These are phyloP conservation scores for Opisthograptis luteolata DNA, from an alignment of 2,888 invertebrate species.

Conservation along the genomic window DNA sequence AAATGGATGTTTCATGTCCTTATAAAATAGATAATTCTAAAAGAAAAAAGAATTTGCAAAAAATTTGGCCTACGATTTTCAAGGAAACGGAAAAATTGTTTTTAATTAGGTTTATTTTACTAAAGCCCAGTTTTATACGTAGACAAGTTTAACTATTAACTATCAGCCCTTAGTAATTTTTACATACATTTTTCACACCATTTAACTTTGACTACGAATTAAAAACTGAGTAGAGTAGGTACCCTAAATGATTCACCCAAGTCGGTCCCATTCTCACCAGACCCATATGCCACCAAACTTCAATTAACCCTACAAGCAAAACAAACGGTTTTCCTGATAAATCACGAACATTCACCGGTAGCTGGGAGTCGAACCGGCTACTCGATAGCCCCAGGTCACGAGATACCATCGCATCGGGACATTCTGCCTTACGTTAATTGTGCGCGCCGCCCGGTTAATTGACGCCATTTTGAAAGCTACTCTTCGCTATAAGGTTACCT, in stretches of 20 bases:
- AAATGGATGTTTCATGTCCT: too few species aligned
- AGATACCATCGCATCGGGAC: conserved; percentile 71
- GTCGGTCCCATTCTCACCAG: conserved; percentile 4
- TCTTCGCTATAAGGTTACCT: conserved; percentile 25
- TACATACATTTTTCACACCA: too few species aligned
- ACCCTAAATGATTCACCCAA: background rate
- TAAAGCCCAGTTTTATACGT: too few species aligned
- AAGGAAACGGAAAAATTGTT: too few species aligned
- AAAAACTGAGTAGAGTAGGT: background rate
- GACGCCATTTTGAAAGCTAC: conserved; percentile 54
- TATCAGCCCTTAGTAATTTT: too few species aligned
- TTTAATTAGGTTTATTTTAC: too few species aligned
- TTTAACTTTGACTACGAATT: too few species aligned
- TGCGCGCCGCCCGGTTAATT: conserved; percentile 61
- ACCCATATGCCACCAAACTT: conserved; percentile 36
- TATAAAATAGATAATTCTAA: too few species aligned
- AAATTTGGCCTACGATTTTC: too few species aligned
- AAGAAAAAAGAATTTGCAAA: too few species aligned
- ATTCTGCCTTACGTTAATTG: conserved; percentile 73
- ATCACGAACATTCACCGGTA: conserved; percentile 69
- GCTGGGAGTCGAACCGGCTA: conserved; percentile 68
- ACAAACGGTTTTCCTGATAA: conserved; percentile 68
- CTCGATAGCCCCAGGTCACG: conserved; percentile 76
- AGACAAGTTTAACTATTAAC: too few species aligned
- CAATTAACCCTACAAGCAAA: conserved; percentile 67